phyloP scores from a whole-genome alignment of 2,797 vertebrate genomes.

The Notolabrus celidotus region DNA sequence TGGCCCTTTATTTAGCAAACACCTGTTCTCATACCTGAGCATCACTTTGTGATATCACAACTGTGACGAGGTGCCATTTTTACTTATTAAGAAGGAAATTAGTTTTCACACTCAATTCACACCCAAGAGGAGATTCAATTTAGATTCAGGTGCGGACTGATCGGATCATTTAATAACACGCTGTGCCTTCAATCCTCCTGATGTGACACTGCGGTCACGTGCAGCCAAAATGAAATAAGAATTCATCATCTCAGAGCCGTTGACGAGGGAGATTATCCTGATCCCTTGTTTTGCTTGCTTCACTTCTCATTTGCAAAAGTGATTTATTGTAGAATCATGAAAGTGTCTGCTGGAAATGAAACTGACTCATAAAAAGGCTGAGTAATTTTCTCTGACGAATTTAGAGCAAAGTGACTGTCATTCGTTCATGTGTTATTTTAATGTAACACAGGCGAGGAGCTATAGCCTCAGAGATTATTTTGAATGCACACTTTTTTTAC shows the following conservation, averaged over 20 bases:
- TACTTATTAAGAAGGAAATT: slow-evolving; percentile 59
- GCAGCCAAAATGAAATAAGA: slow-evolving; percentile 2
- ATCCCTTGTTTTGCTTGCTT: slow-evolving; percentile 42
- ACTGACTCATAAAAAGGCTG: slow-evolving; percentile 5
- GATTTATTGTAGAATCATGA: slow-evolving; percentile 42
- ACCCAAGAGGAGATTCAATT: slow-evolving; percentile 56
- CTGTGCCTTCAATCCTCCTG: slow-evolving; percentile 17
- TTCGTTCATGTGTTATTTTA: background rate
- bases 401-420: slow-evolving; percentile 16
- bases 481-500: no score
- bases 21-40: slow-evolving; percentile 30
- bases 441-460: background rate
- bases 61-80: background rate
- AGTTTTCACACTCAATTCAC: slow-evolving; percentile 52
- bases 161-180: slow-evolving; percentile 53
- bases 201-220: slow-evolving; percentile 15
- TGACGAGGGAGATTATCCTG: slow-evolving; percentile 37
- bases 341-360: slow-evolving; percentile 26
- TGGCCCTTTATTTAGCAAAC: slow-evolving; percentile 8
- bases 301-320: slow-evolving; percentile 48
- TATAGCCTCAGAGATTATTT: background rate
- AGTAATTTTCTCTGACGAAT: slow-evolving; percentile 29
- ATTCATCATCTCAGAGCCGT: slow-evolving; percentile 22
- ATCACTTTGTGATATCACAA: slow-evolving; percentile 17
- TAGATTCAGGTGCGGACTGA: slow-evolving; percentile 40